phyloP scores from a whole-genome alignment of 2,888 invertebrate species.

The Muschampia plurimacula region DNA sequence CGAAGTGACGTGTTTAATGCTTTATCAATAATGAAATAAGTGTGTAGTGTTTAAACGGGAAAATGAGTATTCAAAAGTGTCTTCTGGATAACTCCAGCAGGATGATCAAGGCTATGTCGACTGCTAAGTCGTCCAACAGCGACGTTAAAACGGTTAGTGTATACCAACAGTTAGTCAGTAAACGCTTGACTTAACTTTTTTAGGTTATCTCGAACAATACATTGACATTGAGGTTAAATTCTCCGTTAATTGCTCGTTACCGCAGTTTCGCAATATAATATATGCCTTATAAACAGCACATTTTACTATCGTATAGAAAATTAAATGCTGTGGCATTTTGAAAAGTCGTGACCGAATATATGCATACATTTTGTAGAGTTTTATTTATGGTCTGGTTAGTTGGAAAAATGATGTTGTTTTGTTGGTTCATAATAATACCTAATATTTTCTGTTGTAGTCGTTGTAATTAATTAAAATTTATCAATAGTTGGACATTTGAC shows the following conservation, averaged over 20 bases:
- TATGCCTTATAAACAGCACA: background rate
- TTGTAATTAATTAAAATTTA: background rate
- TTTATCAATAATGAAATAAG: constrained; percentile 73
- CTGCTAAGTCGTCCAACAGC: constrained; percentile 71
- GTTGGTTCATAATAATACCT: background rate
- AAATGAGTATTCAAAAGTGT: constrained; percentile 83
- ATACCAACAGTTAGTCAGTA: constrained; percentile 1
- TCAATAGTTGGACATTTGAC: background rate
- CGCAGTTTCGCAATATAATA: constrained; percentile 28
- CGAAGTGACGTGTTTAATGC: constrained; percentile 55
- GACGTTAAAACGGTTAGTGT: constrained; percentile 80
- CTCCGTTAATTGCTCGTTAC: constrained; percentile 50
- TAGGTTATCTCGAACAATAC: constrained; percentile 44
- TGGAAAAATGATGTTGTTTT: background rate
- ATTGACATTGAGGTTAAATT: constrained; percentile 46
- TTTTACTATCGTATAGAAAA: background rate
- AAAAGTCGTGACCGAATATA: background rate
- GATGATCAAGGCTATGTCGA: constrained; percentile 84
- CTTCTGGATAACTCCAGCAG: constrained; percentile 83
- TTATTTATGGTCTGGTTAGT: background rate
- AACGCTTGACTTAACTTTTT: constrained; percentile 22
- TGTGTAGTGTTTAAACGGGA: constrained; percentile 67
- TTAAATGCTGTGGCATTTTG: constrained; percentile 24
- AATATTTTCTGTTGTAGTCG: background rate
- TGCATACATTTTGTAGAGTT: background rate